phyloP scores from a whole-genome alignment of 1,140 invertebrate genomes.

The Tetranychus urticae region DNA sequence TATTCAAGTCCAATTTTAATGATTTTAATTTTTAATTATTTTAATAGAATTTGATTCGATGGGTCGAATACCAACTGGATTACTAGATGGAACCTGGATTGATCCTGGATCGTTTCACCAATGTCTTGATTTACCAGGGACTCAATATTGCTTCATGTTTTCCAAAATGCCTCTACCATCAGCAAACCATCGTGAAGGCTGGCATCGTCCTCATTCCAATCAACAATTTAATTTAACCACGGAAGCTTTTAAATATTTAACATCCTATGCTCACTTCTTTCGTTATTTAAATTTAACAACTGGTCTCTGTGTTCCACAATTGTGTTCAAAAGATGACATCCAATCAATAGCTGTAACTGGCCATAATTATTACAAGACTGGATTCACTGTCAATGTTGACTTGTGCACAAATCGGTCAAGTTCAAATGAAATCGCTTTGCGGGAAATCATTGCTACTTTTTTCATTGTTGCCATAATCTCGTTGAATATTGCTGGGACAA shows the following conservation, averaged over 20 bases:
- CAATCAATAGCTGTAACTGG: background rate
- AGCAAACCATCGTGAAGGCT: background rate
- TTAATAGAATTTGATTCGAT: slow-evolving; percentile 10
- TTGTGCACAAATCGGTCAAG: background rate
- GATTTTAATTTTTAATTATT: background rate
- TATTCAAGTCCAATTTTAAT: background rate
- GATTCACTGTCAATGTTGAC: background rate
- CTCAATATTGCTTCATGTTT: background rate
- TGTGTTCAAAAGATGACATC: background rate
- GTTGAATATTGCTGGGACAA: background rate
- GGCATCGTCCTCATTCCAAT: background rate
- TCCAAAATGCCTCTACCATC: background rate
- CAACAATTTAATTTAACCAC: background rate
- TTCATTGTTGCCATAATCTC: background rate
- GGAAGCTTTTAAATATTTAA: background rate
- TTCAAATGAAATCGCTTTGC: background rate
- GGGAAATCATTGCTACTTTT: background rate
- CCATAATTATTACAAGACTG: background rate
- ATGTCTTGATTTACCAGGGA: slow-evolving; percentile 8
- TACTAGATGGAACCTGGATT: slow-evolving; percentile 11
- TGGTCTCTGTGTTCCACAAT: background rate
- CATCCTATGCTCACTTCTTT: background rate
- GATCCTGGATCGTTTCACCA: slow-evolving; percentile 12
- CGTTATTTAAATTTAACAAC: background rate
- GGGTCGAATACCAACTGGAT: slow-evolving; percentile 8